phyloP scores from a whole-genome alignment of 2,888 invertebrate genomes.

The Acronicta leporina region DNA sequence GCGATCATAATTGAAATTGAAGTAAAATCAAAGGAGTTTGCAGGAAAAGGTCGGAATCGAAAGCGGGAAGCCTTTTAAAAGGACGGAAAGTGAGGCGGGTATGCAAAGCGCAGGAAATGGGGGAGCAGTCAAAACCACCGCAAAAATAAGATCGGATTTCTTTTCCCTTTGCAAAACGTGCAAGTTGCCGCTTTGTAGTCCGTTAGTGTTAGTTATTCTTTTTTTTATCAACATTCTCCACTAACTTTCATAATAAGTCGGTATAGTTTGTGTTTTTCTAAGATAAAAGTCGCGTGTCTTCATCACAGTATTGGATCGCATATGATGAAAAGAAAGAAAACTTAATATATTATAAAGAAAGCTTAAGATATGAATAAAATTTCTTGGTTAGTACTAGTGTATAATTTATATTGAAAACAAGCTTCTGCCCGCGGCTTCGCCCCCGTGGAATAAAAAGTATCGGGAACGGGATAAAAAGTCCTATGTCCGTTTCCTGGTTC shows the following conservation, averaged over 20 bases:
- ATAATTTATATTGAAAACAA: no score
- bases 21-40: constrained; percentile 34
- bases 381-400: no score
- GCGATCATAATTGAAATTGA: constrained; percentile 10
- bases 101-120: constrained; percentile 56
- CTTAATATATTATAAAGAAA: no score
- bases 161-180: constrained; percentile 15
- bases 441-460: no score
- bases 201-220: background rate
- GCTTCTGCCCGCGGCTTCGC: no score
- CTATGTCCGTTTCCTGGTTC: no score
- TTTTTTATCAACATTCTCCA: background rate
- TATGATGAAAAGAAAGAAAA: no score
- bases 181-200: background rate
- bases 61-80: constrained; percentile 38
- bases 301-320: no score
- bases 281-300: no score
- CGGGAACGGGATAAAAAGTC: no score
- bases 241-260: background rate
- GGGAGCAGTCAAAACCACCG: constrained; percentile 23
- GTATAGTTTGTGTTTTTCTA: no score
- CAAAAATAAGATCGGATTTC: constrained; percentile 33
- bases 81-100: constrained; percentile 32
- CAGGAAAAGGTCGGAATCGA: constrained; percentile 40
- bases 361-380: no score